Evolutionary conservation across 2,113 vertebrate genomes (phyloP), one percentile per base, ranked within the genome.

Genomic region (Lanius ludovicianus): DNA sequence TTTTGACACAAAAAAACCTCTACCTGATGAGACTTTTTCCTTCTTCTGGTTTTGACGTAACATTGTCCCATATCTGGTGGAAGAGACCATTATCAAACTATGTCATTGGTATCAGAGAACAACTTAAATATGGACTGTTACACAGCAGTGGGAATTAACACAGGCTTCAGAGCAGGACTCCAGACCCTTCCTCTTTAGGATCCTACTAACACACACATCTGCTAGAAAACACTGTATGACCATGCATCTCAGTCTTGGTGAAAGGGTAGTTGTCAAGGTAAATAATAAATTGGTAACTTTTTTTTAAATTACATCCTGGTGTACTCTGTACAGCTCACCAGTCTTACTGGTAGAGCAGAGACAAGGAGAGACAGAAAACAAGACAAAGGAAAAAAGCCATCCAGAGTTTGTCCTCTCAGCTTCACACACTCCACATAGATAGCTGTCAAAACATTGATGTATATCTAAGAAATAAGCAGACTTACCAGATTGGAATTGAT

Each of bases 1-100:
- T 49, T 68, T 16, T 59, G n/a, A 63, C 84, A 49, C 15, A 52
- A 91, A 92, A 64, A 28, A 41, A 49, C 9, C 49, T 90, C 70
- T 96, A 99, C 99, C 99, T 98, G 91, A 99, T 90, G 6, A 96
- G 98, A 97, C 99, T 99, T 63, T 84, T 95, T 87, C 99, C 99
- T 94, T 98, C 94, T 27, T 97, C 93, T 96, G 99, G 99, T 94
- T 99, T 99, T 35, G 82, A 41, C 4, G 17, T 98, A 86, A 98
- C 35, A 80, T 98, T 98, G 57, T 98, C 69, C 11, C 57, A 31
- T 94, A 93, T 14, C 98, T 98, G 70, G 63, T 89, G 69, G 89
- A 87, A 96, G 47, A 97, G 33, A 96, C 8, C 65, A 35, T 90
- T 70, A 74, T 65, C 31, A 57, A 73, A 23, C 22, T 47, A 90